phyloP scores from a whole-genome alignment of 2,113 vertebrate genomes.

The Hippocampus zosterae region DNA sequence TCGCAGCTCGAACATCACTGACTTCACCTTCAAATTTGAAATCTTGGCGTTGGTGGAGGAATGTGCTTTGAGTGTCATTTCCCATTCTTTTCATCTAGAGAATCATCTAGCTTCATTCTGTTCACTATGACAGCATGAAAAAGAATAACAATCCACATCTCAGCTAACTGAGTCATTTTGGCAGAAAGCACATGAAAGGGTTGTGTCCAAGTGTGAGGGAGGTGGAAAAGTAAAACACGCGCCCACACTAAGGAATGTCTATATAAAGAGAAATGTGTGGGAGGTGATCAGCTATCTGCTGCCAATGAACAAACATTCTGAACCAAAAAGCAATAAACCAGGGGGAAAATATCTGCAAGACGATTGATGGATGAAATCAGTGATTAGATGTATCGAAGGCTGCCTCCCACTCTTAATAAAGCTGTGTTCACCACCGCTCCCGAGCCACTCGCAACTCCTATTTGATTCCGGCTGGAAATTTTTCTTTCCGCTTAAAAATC shows the following conservation, averaged over 20 bases:
- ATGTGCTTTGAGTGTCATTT: not conserved
- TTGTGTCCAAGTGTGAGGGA: constrained; percentile 31
- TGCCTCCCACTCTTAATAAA: not conserved
- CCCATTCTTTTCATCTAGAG: not conserved
- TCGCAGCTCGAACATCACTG: too few species aligned
- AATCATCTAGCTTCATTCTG: not conserved
- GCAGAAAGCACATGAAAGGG: constrained; percentile 31
- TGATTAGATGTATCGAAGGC: not conserved
- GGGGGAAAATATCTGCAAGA: constrained; percentile 18
- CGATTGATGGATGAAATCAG: constrained; percentile 31
- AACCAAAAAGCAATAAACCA: constrained; percentile 24
- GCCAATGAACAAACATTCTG: constrained; percentile 30
- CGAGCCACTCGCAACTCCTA: too few species aligned
- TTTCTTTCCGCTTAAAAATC: too few species aligned
- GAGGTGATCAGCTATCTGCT: constrained; percentile 38
- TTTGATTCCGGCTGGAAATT: too few species aligned
- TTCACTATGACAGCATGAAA: not conserved
- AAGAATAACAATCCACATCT: constrained; percentile 12
- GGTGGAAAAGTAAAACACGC: constrained; percentile 52
- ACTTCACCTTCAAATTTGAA: too few species aligned
- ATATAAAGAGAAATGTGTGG: constrained; percentile 46
- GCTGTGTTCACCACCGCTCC: too few species aligned
- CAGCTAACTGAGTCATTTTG: constrained; percentile 18
- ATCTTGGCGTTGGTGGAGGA: not conserved
- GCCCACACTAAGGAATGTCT: constrained; percentile 27